phyloP scores from a whole-genome alignment of 1,140 invertebrate genomes.

The Holcopasites calliopsidis region DNA sequence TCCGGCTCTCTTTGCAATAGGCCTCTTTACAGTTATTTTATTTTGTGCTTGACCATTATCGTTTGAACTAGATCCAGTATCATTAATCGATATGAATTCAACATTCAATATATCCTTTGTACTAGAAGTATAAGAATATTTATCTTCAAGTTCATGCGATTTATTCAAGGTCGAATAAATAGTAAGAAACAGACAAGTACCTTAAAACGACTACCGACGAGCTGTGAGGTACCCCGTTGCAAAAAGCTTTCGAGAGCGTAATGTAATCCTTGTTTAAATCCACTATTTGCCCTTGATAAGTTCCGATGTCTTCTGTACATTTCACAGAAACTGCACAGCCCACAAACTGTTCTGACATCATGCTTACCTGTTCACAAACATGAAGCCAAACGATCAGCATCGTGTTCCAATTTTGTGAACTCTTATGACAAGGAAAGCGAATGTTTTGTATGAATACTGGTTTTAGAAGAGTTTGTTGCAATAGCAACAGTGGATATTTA shows the following conservation, averaged over 20 bases:
- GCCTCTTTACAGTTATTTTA: constrained; percentile 81
- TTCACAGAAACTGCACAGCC: constrained; percentile 90
- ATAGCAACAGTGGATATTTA: no score
- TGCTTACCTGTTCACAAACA: constrained; percentile 20
- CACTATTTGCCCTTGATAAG: constrained; percentile 89
- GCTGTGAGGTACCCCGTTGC: constrained; percentile 88
- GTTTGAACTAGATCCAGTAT: constrained; percentile 63
- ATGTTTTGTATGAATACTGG: not conserved
- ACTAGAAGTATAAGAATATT: constrained; percentile 75
- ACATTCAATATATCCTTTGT: constrained; percentile 82
- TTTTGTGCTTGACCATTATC: constrained; percentile 74
- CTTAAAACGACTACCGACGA: constrained; percentile 82
- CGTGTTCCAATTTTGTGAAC: not conserved
- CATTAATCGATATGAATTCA: constrained; percentile 82
- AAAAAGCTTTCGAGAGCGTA: constrained; percentile 88
- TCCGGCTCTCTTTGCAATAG: constrained; percentile 80
- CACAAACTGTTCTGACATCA: constrained; percentile 84
- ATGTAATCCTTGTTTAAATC: constrained; percentile 86
- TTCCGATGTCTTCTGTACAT: constrained; percentile 84
- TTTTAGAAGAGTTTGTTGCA: not conserved
- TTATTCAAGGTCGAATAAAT: constrained; percentile 6
- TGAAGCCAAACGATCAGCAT: constrained; percentile 3
- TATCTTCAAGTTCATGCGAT: not conserved
- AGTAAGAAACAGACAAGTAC: constrained; percentile 65
- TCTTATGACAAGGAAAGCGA: not conserved